Evolutionary conservation across 2,888 invertebrate genomes (phyloP).

Genomic region (Catocala fraxini): DNA sequence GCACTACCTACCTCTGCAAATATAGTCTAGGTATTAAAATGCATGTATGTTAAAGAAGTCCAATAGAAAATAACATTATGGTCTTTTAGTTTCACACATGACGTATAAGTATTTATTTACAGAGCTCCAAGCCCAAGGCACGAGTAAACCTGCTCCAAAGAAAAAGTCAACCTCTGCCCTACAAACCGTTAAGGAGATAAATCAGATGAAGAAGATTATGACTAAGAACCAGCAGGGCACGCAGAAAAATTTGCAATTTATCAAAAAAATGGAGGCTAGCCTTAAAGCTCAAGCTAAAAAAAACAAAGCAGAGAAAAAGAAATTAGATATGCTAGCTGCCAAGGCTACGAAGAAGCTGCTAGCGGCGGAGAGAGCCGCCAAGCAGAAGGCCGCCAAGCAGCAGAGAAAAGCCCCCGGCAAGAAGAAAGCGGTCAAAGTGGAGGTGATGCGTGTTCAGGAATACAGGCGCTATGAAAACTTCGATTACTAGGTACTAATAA

Average conservation of each 20-base stretch:
- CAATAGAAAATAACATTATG: too few species aligned
- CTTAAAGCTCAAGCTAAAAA: neutral
- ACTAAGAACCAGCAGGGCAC: conserved; percentile 4
- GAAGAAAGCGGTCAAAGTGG: too few species aligned
- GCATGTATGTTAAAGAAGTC: too few species aligned
- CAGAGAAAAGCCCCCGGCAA: too few species aligned
- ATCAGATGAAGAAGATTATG: conserved; percentile 12
- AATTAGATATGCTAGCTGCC: neutral
- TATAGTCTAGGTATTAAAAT: too few species aligned
- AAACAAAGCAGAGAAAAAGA: neutral
- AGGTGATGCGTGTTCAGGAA: too few species aligned
- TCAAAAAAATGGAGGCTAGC: neutral
- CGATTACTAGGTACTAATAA: too few species aligned
- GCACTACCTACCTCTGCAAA: too few species aligned
- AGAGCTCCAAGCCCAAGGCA: too few species aligned
- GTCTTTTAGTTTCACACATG: too few species aligned
- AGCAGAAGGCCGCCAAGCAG: neutral
- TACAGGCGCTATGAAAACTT: too few species aligned
- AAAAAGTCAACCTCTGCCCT: neutral
- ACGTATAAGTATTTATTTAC: too few species aligned
- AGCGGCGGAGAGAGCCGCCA: neutral
- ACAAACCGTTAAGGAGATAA: neutral
- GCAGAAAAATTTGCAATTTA: neutral
- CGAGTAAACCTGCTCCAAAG: neutral
- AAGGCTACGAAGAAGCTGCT: conserved; percentile 3